Conservation (phyloP, 2,888 invertebrate species). For the Caenorhabditis macrosperma region DNA sequence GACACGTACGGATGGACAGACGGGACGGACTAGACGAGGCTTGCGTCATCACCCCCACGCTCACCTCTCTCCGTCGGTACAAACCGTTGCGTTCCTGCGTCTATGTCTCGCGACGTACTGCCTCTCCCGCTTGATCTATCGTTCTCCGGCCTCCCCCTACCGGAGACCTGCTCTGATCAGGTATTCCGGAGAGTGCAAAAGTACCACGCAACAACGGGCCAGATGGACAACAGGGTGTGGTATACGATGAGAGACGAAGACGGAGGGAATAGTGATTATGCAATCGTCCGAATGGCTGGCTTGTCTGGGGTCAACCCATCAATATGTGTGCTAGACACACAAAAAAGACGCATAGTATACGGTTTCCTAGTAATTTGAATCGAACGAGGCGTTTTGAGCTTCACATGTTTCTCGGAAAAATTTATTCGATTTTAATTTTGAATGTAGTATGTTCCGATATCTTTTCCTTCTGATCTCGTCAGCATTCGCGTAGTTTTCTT, state of each 20-base stretch:
- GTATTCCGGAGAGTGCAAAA: slow-evolving; percentile 20
- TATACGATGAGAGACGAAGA: neutral
- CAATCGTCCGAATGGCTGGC: slow-evolving; percentile 12
- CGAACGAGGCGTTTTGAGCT: no score
- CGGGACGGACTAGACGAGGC: slow-evolving; percentile 14
- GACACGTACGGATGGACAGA: neutral
- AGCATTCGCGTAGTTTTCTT: no score
- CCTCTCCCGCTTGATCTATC: slow-evolving; percentile 33
- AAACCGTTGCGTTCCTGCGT: slow-evolving; percentile 25
- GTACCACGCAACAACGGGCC: slow-evolving; percentile 26
- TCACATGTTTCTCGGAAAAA: no score
- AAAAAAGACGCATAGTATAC: neutral
- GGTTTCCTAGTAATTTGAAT: no score
- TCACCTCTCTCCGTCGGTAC: slow-evolving; percentile 33
- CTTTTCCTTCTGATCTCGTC: neutral
- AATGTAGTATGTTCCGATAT: neutral
- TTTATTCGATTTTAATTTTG: neutral
- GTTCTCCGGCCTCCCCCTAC: slow-evolving; percentile 2
- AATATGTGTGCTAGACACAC: slow-evolving; percentile 4
- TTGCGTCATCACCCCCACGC: slow-evolving; percentile 40
- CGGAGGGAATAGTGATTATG: slow-evolving; percentile 23
- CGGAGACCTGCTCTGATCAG: neutral
- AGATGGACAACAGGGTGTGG: slow-evolving; percentile 1
- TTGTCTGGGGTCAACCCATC: slow-evolving; percentile 13
- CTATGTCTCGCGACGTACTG: neutral